Evolutionary conservation across 2,888 invertebrate genomes (phyloP).

Genomic region (Rhingia rostrata): DNA sequence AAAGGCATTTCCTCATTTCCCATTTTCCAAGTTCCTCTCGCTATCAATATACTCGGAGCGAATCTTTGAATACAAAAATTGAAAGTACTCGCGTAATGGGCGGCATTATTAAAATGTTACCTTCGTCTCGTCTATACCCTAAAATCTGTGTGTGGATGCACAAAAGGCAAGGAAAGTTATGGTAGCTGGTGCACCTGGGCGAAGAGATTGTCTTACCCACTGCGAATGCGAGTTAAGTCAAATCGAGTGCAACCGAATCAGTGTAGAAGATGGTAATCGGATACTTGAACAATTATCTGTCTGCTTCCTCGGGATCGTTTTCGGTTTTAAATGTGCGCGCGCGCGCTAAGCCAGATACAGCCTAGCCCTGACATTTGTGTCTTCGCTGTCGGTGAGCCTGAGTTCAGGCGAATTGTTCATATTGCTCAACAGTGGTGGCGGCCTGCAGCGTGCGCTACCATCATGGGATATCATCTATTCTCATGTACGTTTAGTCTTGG

Average conservation of each 20-base stretch:
- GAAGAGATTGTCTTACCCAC: constrained; percentile 67
- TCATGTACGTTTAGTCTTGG: neutral
- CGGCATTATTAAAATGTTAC: constrained; percentile 56
- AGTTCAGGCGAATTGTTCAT: constrained; percentile 48
- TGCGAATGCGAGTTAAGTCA: constrained; percentile 60
- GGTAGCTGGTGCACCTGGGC: constrained; percentile 46
- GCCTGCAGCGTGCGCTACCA: constrained; percentile 24
- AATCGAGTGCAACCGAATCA: constrained; percentile 71
- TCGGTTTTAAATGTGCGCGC: constrained; percentile 41
- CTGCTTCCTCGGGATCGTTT: constrained; percentile 62
- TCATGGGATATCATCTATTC: constrained; percentile 12
- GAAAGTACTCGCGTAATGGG: constrained; percentile 59
- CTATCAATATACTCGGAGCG: constrained; percentile 1
- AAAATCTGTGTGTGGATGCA: constrained; percentile 14
- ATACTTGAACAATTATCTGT: constrained; percentile 67
- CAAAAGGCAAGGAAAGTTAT: constrained; percentile 31
- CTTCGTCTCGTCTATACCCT: constrained; percentile 32
- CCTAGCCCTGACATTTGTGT: constrained; percentile 65
- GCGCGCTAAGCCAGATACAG: neutral
- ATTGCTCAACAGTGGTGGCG: constrained; percentile 32
- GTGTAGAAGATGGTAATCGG: constrained; percentile 71
- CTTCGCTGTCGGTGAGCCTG: constrained; percentile 5
- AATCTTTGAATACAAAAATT: constrained; percentile 40
- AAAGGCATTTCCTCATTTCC: constrained; percentile 72
- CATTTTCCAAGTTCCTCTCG: constrained; percentile 52